Percentiles rank a stretch among this genome's conserved stretches.
Conservation (phyloP, 1,140 invertebrate species). For the Eupeodes corollae region DNA sequence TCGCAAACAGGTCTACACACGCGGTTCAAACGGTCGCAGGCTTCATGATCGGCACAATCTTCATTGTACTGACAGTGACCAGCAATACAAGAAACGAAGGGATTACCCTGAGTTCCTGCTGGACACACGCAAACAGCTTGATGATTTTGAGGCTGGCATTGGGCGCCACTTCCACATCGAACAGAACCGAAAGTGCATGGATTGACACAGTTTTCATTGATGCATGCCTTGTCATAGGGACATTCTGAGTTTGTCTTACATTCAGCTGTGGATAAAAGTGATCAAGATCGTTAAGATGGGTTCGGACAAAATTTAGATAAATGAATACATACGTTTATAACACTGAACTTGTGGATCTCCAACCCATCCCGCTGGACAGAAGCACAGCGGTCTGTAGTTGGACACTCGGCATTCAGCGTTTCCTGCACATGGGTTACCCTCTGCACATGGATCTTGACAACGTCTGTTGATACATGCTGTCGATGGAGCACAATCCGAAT, state of each 20-base stretch:
- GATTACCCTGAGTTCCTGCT: constrained; percentile 70
- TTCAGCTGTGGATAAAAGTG: constrained; percentile 51
- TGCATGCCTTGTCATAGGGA: constrained; percentile 73
- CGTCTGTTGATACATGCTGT: constrained; percentile 65
- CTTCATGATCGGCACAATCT: constrained; percentile 75
- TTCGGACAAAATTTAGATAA: neutral
- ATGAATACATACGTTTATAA: constrained; percentile 64
- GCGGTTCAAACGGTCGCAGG: constrained; percentile 72
- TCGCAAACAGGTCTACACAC: constrained; percentile 74
- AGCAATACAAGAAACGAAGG: constrained; percentile 65
- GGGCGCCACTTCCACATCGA: constrained; percentile 65
- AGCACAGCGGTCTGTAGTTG: constrained; percentile 64
- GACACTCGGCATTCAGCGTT: constrained; percentile 64
- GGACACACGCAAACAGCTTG: constrained; percentile 72
- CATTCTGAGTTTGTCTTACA: constrained; percentile 73
- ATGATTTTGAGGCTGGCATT: constrained; percentile 63
- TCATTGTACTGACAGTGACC: constrained; percentile 79
- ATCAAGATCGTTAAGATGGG: constrained; percentile 1
- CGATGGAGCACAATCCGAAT: constrained; percentile 60
- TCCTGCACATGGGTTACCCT: constrained; percentile 63
- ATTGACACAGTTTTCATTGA: constrained; percentile 64
- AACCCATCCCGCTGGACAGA: constrained; percentile 69
- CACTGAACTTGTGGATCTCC: constrained; percentile 77
- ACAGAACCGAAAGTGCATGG: constrained; percentile 54
- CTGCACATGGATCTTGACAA: constrained; percentile 67